Base-by-base conservation (phyloP, 2,797 vertebrate genomes). In the Myripristis jacobus region DNA sequence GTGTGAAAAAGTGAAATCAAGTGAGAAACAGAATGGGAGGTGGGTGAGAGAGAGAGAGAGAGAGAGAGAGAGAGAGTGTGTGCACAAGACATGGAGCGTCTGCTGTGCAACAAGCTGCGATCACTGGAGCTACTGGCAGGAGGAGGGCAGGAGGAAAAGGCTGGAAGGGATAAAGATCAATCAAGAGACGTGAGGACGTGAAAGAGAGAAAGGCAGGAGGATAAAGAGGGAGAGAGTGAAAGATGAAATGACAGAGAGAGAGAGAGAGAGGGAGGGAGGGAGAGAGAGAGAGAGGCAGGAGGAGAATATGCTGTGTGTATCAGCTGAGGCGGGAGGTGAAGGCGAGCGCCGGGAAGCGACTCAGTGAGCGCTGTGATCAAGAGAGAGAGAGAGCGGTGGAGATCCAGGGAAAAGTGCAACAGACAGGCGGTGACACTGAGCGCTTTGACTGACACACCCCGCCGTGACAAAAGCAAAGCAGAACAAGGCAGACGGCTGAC, bases 81-180 rank as follows among this genome's bases (percentile, higher is more conserved):
- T 9, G 27, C 58, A 51, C 13, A 50, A 69, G 62, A 85, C 10
- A 34, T 52, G 51, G 53, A 0, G 64, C 56, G 43, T 65, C 79
- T 69, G 68, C 70, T 24, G 71, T 22, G 85, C 84, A 89, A 90
- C 86, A 88, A 91, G 89, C 85, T 70, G 84, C 18, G 58, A 86
- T 77, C 68, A 63, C 68, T 29, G 54, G 62, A 79, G 82, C 81
- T 76, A 27, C 57, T 63, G 22, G 60, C 72, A 85, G 56, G 61
- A 75, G 76, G 57, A 62, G 72, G 24, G 73, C 16, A 67, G 63
- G 48, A 44, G 34, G 51, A 83, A 76, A 79, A 72, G 58, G 47
- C 81, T 74, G 68, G 43, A 66, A 84, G 77, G 65, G 73, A 59
- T 34, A 22, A 43, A 71, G 77, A 86, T 77, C 70, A 76, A 54